phyloP scores from a whole-genome alignment of 2,888 invertebrate species.

The Enchytraeus crypticus region DNA sequence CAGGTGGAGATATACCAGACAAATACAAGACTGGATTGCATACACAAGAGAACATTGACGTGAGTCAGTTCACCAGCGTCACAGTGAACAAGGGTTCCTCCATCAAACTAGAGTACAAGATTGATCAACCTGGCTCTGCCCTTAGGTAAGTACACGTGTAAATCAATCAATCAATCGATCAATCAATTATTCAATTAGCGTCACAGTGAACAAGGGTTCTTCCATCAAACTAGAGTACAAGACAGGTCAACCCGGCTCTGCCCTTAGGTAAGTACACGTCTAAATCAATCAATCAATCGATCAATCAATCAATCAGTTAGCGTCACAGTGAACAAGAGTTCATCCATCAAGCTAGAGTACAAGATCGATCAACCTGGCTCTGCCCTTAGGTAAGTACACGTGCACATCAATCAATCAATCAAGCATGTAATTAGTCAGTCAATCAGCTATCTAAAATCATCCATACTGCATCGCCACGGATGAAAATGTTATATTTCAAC shows the following conservation, averaged over 20 bases:
- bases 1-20: constrained; percentile 78
- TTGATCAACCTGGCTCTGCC: constrained; percentile 62
- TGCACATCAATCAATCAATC: too few species aligned
- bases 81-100: constrained; percentile 71
- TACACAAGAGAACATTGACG: constrained; percentile 20
- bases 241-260: constrained; percentile 61
- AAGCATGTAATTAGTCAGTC: constrained; percentile 56
- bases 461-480: too few species aligned
- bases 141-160: constrained; percentile 59
- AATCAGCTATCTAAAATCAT: too few species aligned
- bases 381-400: constrained; percentile 59
- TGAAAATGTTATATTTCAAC: too few species aligned
- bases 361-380: constrained; percentile 63
- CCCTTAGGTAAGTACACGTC: constrained; percentile 60
- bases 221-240: constrained; percentile 66
- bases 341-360: constrained; percentile 66
- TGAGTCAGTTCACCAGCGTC: constrained; percentile 56
- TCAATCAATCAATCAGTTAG: constrained; percentile 56
- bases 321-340: constrained; percentile 66
- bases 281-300: too few species aligned
- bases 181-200: constrained; percentile 56
- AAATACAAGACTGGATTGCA: constrained; percentile 59
- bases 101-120: constrained; percentile 63
- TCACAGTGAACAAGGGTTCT: constrained; percentile 67
- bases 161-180: too few species aligned